phyloP scores from a whole-genome alignment of 2,888 invertebrate genomes.

The Pseudococcus viburni region DNA sequence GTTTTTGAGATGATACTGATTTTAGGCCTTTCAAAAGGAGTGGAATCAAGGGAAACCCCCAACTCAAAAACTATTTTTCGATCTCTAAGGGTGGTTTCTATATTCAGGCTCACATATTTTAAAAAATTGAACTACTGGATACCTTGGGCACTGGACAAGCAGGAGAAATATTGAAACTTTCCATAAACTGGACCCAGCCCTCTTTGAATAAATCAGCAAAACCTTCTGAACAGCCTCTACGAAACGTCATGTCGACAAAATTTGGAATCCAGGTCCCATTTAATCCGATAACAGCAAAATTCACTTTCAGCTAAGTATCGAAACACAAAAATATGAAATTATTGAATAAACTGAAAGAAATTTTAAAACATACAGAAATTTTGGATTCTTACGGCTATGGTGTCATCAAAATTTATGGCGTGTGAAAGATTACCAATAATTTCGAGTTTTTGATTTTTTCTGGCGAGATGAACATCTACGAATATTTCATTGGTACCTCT shows the following conservation, averaged over 20 bases:
- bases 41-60: no score
- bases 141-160: slow-evolving; percentile 9
- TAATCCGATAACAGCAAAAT: slow-evolving; percentile 11
- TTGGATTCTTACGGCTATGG: neutral
- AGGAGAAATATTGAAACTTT: neutral
- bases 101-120: no score
- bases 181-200: neutral
- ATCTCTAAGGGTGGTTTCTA: no score
- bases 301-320: neutral
- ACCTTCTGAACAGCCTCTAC: neutral
- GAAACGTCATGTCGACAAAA: neutral
- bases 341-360: neutral
- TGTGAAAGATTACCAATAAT: neutral
- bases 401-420: neutral
- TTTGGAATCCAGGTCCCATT: slow-evolving; percentile 8
- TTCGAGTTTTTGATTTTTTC: neutral
- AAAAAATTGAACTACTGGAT: no score
- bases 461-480: neutral
- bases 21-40: no score
- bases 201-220: neutral
- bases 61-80: no score
- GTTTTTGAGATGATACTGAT: no score
- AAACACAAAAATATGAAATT: neutral
- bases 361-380: neutral
- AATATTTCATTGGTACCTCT: slow-evolving; percentile 39